phyloP scores from a whole-genome alignment of 2,113 vertebrate species.

The Physeter macrocephalus region DNA sequence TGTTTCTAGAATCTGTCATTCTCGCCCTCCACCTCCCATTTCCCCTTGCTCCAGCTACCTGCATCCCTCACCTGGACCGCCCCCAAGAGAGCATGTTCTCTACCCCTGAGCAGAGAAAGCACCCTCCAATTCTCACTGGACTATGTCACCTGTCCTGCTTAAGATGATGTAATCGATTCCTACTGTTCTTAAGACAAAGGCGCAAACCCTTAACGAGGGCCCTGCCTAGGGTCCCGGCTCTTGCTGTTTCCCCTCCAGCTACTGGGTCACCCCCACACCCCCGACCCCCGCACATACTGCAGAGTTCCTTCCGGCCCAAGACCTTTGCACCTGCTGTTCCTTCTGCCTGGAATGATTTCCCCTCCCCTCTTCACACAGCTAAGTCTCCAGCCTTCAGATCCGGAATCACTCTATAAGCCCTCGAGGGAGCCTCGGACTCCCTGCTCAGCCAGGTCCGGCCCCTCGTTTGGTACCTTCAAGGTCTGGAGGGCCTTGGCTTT shows the following conservation, averaged over 20 bases:
- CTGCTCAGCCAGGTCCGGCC: not conserved
- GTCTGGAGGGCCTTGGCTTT: not conserved
- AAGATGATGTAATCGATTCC: accelerated
- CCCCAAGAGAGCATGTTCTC: not conserved
- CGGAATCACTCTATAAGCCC: accelerated
- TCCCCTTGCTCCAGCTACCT: not conserved
- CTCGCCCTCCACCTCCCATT: accelerated
- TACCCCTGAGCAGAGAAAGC: not conserved
- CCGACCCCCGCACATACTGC: accelerated
- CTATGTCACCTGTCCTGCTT: not conserved
- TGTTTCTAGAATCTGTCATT: not conserved
- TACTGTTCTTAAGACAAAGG: not conserved
- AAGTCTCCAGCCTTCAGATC: not conserved
- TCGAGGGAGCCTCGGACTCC: not conserved
- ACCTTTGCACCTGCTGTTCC: not conserved
- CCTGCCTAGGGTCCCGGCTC: accelerated
- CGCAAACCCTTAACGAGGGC: not conserved
- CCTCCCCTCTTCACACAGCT: not conserved
- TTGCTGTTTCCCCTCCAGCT: not conserved
- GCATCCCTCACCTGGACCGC: not conserved
- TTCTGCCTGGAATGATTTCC: not conserved
- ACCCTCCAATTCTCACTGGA: too few relatives aligned
- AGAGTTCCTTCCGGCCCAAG: not conserved
- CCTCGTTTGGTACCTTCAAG: not conserved
- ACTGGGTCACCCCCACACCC: accelerated